Evolutionary conservation across 1,140 invertebrate species (phyloP).

Genomic region (Drosophila funebris): DNA sequence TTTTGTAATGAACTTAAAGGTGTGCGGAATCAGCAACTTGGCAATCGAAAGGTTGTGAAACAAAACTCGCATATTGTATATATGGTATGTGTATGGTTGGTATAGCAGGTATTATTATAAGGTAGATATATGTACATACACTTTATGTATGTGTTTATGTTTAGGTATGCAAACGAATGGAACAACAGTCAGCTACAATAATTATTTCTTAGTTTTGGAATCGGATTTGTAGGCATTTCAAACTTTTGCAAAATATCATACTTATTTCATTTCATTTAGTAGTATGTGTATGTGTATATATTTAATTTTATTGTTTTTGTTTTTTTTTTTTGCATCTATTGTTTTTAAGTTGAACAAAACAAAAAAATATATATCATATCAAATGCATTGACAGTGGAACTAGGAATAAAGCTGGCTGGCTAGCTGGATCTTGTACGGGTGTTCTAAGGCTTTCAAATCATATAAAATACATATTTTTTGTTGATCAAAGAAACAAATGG

Average conservation of each 20-base stretch:
- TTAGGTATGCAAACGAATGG: conserved; percentile 49
- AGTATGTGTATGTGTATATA: conserved; percentile 13
- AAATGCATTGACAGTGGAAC: conserved; percentile 54
- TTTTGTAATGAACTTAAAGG: conserved; percentile 36
- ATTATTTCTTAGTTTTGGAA: conserved; percentile 37
- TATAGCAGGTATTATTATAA: conserved; percentile 9
- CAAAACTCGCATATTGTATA: conserved; percentile 24
- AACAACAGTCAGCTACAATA: conserved; percentile 56
- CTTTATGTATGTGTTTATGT: conserved; percentile 10
- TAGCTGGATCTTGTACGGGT: conserved; percentile 20
- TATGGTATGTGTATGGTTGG: not conserved
- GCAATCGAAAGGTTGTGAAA: conserved; percentile 21
- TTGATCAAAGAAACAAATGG: not conserved
- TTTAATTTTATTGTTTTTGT: too few species aligned
- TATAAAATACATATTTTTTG: conserved; percentile 4
- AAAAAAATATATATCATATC: conserved; percentile 33
- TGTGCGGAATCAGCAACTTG: conserved; percentile 40
- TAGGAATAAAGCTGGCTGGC: conserved; percentile 41
- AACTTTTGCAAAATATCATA: conserved; percentile 18
- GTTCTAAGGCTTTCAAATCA: conserved; percentile 29
- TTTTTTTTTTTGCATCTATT: conserved; percentile 7
- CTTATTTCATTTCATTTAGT: conserved; percentile 27
- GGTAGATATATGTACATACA: not conserved
- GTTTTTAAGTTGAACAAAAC: conserved; percentile 44
- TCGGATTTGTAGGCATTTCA: conserved; percentile 18